Conservation (phyloP, 2,113 vertebrate species). For the Crocuta crocuta region DNA sequence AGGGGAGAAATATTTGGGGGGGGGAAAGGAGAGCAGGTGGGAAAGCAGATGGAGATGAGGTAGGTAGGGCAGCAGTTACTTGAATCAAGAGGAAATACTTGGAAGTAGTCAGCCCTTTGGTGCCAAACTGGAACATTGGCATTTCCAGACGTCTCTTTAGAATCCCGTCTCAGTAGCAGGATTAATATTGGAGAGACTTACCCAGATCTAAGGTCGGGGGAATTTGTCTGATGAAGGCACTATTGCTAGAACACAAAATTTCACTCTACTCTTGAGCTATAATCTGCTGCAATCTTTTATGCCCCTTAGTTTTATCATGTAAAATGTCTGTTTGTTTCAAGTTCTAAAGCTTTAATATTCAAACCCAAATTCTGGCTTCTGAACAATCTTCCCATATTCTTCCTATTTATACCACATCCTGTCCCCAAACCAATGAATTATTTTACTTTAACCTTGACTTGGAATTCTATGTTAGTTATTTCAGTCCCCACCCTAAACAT, state of each 20-base stretch:
- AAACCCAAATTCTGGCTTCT: slow-evolving; percentile 54
- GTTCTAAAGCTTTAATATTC: slow-evolving; percentile 42
- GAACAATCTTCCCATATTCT: not conserved
- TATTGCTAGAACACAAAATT: not conserved
- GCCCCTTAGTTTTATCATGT: not conserved
- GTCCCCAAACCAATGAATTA: not conserved
- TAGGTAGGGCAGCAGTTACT: not conserved
- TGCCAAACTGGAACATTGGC: not conserved
- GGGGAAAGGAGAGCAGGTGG: not conserved
- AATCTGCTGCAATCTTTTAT: not conserved
- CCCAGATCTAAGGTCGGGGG: not conserved
- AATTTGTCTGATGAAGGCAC: not conserved
- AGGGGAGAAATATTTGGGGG: not conserved
- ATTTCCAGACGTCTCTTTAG: slow-evolving; percentile 45
- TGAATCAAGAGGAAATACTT: not conserved
- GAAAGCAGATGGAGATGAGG: not conserved
- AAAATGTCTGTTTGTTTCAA: slow-evolving; percentile 6
- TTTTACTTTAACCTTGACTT: not conserved
- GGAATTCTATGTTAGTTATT: slow-evolving; percentile 37
- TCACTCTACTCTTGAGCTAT: not conserved
- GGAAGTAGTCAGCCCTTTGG: not conserved
- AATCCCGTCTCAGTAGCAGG: not conserved
- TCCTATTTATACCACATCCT: slow-evolving; percentile 45
- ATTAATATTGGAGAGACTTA: not conserved
- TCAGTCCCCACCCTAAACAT: not conserved